phyloP scores from a whole-genome alignment of 2,113 vertebrate genomes.

The Ariopsis seemanni region DNA sequence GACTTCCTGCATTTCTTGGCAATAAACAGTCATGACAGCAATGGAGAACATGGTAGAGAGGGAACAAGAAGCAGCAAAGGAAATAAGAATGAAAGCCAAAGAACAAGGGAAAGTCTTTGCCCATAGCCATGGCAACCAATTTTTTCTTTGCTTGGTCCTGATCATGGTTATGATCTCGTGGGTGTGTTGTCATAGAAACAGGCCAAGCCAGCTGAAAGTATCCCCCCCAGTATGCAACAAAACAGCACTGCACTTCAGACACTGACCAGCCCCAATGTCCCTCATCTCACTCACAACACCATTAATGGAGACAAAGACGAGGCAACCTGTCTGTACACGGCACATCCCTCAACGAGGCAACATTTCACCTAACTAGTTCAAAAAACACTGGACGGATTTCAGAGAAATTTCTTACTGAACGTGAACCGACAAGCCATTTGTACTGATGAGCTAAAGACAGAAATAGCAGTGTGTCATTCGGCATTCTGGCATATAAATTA shows the following conservation, averaged over 20 bases:
- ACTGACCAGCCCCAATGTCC: slow-evolving; percentile 19
- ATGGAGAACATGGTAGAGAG: not conserved
- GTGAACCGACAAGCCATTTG: not conserved
- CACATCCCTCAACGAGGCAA: not conserved
- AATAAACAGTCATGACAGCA: not conserved
- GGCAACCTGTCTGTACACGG: slow-evolving; percentile 9
- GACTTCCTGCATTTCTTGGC: not conserved
- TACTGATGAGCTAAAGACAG: not conserved
- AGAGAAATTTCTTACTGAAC: not conserved
- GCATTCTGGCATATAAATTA: not conserved
- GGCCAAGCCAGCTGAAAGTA: slow-evolving; percentile 73
- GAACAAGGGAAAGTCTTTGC: slow-evolving; percentile 57
- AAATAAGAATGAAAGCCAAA: slow-evolving; percentile 6
- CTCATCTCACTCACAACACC: slow-evolving; percentile 4
- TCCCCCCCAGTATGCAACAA: not conserved
- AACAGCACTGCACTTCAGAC: slow-evolving; percentile 58
- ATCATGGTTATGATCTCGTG: slow-evolving; percentile 67
- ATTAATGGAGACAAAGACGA: slow-evolving; percentile 4
- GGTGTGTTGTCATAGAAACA: slow-evolving; percentile 79
- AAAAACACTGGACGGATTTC: slow-evolving; percentile 8
- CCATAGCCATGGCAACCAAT: slow-evolving; percentile 70
- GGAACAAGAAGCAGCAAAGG: not conserved
- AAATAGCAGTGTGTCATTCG: not conserved
- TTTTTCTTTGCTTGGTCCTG: slow-evolving; percentile 62
- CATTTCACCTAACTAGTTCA: slow-evolving; percentile 1